phyloP scores from a whole-genome alignment of 2,888 invertebrate species.

The Reticulitermes lucifugus region DNA sequence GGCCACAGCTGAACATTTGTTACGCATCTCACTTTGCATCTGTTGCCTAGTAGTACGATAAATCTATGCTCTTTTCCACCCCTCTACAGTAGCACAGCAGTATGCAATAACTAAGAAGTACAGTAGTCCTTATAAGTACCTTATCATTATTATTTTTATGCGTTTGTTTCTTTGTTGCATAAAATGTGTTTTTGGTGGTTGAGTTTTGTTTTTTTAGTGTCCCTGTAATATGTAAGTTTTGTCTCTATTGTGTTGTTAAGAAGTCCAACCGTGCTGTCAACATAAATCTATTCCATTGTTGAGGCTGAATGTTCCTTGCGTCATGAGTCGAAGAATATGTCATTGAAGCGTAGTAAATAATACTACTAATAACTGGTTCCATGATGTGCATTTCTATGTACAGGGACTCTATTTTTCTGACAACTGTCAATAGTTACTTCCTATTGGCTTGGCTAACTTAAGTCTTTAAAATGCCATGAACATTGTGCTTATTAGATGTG shows the following conservation, averaged over 20 bases:
- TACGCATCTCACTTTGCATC: slow-evolving; percentile 38
- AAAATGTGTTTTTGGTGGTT: slow-evolving; percentile 32
- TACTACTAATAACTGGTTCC: too few species aligned
- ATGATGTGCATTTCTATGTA: too few species aligned
- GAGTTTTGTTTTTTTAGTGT: slow-evolving; percentile 29
- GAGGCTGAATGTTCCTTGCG: not conserved
- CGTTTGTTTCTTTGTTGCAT: slow-evolving; percentile 26
- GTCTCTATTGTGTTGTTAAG: not conserved
- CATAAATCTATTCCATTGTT: not conserved
- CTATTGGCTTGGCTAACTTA: too few species aligned
- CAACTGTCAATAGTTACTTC: too few species aligned
- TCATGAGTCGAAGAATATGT: too few species aligned
- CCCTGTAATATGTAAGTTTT: slow-evolving; percentile 15
- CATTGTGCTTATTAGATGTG: too few species aligned
- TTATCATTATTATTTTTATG: not conserved
- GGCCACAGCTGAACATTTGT: not conserved
- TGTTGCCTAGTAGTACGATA: slow-evolving; percentile 30
- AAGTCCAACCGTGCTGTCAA: not conserved
- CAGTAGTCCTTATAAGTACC: not conserved
- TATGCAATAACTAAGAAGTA: not conserved
- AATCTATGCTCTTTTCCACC: slow-evolving; percentile 41
- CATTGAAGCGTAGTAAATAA: too few species aligned
- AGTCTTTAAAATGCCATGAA: too few species aligned
- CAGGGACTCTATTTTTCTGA: too few species aligned
- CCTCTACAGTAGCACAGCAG: slow-evolving; percentile 39